Evolutionary conservation across 2,888 invertebrate genomes (phyloP).

Genomic region (Amphipyra berbera): DNA sequence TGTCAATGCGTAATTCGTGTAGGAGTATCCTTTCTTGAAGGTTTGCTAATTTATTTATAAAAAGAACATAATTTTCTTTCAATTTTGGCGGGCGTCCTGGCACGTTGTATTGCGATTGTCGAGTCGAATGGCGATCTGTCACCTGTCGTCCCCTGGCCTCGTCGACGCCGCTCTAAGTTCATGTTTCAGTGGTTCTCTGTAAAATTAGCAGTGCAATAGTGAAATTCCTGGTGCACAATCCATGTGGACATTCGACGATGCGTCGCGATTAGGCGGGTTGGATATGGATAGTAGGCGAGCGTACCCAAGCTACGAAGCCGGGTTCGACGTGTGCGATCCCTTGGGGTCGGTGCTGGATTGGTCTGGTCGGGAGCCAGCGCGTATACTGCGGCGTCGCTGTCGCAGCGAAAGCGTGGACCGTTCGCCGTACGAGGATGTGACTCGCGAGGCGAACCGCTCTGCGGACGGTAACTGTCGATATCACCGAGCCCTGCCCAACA

Average conservation of each 20-base stretch:
- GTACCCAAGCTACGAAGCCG: slow-evolving; percentile 85
- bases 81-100: slow-evolving; percentile 86
- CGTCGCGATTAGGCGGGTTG: slow-evolving; percentile 75
- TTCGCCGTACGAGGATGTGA: slow-evolving; percentile 86
- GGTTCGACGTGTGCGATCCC: slow-evolving; percentile 85
- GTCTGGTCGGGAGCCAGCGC: slow-evolving; percentile 80
- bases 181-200: slow-evolving; percentile 77
- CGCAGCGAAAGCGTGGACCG: slow-evolving; percentile 87
- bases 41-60: slow-evolving; percentile 67
- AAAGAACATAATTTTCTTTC: slow-evolving; percentile 74
- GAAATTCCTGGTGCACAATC: slow-evolving; percentile 77
- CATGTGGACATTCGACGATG: slow-evolving; percentile 85
- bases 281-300: slow-evolving; percentile 87
- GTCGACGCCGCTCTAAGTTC: slow-evolving; percentile 75
- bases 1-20: slow-evolving; percentile 47
- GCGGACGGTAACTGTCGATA: slow-evolving; percentile 72
- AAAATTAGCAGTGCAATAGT: slow-evolving; percentile 85
- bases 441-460: slow-evolving; percentile 74
- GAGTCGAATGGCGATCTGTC: slow-evolving; percentile 82
- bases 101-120: slow-evolving; percentile 77
- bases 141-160: slow-evolving; percentile 80
- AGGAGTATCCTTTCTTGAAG: slow-evolving; percentile 58
- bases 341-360: slow-evolving; percentile 82
- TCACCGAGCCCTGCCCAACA: slow-evolving; percentile 75
- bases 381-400: slow-evolving; percentile 85